These are phyloP conservation scores for Ectemnius lituratus DNA, from an alignment of 2,888 invertebrate genomes.

Conservation along the genomic window DNA sequence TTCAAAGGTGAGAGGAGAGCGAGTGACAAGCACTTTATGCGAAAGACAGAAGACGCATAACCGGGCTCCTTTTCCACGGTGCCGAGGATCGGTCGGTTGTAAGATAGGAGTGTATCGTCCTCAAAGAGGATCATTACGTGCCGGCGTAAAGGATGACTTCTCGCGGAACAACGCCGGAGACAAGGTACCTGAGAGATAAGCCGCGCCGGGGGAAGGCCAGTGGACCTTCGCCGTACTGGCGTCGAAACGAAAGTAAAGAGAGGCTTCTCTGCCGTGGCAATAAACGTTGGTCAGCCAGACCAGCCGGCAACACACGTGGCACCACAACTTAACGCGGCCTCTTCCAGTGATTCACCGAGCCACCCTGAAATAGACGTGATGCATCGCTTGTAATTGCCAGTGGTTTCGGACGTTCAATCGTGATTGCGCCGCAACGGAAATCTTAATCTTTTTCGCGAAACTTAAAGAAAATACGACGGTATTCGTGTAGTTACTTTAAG, in stretches of 20 bases:
- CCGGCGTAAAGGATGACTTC: background rate
- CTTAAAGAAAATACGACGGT: too few species aligned
- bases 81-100: too few species aligned
- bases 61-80: too few species aligned
- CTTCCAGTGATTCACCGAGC: slow-evolving; percentile 62
- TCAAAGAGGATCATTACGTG: slow-evolving; percentile 2
- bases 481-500: too few species aligned
- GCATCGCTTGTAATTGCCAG: slow-evolving; percentile 58
- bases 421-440: too few species aligned
- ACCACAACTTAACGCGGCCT: slow-evolving; percentile 40
- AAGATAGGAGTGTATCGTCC: too few species aligned
- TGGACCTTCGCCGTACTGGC: background rate
- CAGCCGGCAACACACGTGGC: slow-evolving; percentile 56
- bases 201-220: background rate
- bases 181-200: background rate
- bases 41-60: too few species aligned
- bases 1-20: too few species aligned
- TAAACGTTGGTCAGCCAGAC: slow-evolving; percentile 62
- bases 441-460: too few species aligned
- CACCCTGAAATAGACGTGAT: slow-evolving; percentile 73
- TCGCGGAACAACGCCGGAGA: slow-evolving; percentile 5
- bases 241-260: slow-evolving; percentile 27
- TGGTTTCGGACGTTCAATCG: slow-evolving; percentile 30
- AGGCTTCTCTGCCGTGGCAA: slow-evolving; percentile 46
- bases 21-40: too few species aligned